phyloP scores from a whole-genome alignment of 2,888 invertebrate genomes.

The Caenorhabditis sp. region DNA sequence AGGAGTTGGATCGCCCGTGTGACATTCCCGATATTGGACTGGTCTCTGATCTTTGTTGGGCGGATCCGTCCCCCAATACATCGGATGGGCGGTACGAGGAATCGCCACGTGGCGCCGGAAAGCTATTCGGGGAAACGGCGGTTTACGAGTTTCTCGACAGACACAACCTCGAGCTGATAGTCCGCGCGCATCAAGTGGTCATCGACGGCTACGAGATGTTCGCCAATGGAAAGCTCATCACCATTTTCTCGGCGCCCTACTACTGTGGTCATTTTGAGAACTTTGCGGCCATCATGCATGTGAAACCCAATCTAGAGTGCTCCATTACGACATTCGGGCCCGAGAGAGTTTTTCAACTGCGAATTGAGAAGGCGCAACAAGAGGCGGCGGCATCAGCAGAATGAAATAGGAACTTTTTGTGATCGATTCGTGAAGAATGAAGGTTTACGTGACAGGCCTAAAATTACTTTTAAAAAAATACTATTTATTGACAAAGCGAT shows the following conservation, averaged over 20 bases:
- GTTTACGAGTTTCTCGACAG: slow-evolving; percentile 68
- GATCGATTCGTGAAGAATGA: too few species aligned
- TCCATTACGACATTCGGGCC: slow-evolving; percentile 11
- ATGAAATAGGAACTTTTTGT: too few species aligned
- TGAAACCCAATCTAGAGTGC: slow-evolving; percentile 70
- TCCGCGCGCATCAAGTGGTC: slow-evolving; percentile 83
- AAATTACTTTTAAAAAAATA: too few species aligned
- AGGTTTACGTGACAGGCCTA: too few species aligned
- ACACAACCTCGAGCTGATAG: slow-evolving; percentile 74
- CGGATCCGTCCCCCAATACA: slow-evolving; percentile 68
- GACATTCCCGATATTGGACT: slow-evolving; percentile 86
- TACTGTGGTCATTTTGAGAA: slow-evolving; percentile 76
- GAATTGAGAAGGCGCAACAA: slow-evolving; percentile 1
- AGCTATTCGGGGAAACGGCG: slow-evolving; percentile 74
- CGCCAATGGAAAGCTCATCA: slow-evolving; percentile 72
- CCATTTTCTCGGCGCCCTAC: slow-evolving; percentile 70
- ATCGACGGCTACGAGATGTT: slow-evolving; percentile 86
- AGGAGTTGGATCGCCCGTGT: slow-evolving; percentile 86
- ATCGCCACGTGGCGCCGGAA: slow-evolving; percentile 68
- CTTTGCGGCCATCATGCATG: slow-evolving; percentile 74
- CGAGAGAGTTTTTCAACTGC: not conserved
- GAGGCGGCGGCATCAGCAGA: too few species aligned
- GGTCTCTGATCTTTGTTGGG: slow-evolving; percentile 84
- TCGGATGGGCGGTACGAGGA: slow-evolving; percentile 63
- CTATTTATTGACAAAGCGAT: too few species aligned